These are phyloP conservation scores for Tetrax tetrax DNA, from an alignment of 2,113 vertebrate genomes.

Conservation along the genomic window DNA sequence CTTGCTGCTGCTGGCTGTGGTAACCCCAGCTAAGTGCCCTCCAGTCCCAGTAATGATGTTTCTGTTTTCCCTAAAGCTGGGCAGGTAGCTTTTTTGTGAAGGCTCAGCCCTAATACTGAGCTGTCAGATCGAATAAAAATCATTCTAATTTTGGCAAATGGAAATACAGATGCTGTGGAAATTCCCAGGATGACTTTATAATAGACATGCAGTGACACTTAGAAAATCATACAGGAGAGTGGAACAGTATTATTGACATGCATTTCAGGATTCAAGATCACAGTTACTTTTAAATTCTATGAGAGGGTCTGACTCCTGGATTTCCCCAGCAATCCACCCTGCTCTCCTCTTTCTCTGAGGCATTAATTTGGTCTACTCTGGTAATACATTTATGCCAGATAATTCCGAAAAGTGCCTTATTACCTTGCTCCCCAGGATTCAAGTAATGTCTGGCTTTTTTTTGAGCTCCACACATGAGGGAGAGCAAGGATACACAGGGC, in stretches of 20 bases:
- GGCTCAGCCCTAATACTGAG: neutral
- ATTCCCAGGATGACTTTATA: neutral
- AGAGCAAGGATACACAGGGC: neutral
- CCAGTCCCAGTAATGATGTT: neutral
- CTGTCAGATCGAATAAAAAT: slow-evolving; percentile 45
- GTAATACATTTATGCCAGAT: neutral
- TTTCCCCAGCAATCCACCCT: neutral
- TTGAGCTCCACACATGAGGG: neutral
- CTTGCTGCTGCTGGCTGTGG: neutral
- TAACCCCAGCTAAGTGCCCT: neutral
- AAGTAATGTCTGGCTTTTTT: neutral
- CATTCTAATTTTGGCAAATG: slow-evolving; percentile 19
- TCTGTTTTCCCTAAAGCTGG: neutral
- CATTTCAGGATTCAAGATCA: neutral
- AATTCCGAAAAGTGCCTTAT: neutral
- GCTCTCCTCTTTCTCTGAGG: neutral
- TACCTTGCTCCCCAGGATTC: neutral
- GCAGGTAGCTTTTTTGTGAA: neutral
- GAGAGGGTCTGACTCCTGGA: neutral
- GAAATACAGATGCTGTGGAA: slow-evolving; percentile 30
- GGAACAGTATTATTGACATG: neutral
- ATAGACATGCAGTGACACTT: neutral
- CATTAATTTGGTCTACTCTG: neutral
- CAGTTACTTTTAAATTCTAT: neutral
- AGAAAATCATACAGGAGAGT: neutral